Conservation (phyloP, 2,888 invertebrate species). For the Zhengitettix transpicula region DNA sequence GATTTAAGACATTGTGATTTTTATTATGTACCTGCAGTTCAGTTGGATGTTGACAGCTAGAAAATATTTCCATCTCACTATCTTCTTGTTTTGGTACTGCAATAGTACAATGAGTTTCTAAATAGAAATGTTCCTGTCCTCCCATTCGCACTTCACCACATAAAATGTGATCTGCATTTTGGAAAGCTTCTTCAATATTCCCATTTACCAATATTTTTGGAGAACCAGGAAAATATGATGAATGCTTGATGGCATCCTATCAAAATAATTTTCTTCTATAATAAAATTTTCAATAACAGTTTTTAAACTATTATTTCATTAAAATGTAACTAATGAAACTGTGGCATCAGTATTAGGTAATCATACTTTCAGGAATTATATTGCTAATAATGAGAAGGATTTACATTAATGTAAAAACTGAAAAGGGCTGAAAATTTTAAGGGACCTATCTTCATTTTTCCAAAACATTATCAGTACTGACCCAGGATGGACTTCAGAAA, state of each 20-base stretch:
- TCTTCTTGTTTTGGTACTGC: constrained; percentile 60
- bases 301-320: no score
- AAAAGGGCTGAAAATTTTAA: no score
- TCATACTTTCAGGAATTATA: no score
- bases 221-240: constrained; percentile 47
- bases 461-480: no score
- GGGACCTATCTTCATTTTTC: no score
- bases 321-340: no score
- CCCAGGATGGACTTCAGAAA: no score
- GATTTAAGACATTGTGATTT: background rate
- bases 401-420: no score
- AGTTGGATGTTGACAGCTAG: constrained; percentile 69
- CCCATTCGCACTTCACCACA: constrained; percentile 67
- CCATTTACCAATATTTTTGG: constrained; percentile 45
- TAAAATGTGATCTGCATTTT: constrained; percentile 50
- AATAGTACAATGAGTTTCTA: constrained; percentile 67
- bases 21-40: constrained; percentile 41
- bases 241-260: constrained; percentile 57
- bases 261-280: background rate
- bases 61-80: constrained; percentile 70
- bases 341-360: no score
- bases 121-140: constrained; percentile 92
- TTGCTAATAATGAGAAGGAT: no score
- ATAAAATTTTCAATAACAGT: no score
- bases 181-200: constrained; percentile 48